Conservation (phyloP, 2,797 vertebrate genomes). For the Sphenopsis melanotis region DNA sequence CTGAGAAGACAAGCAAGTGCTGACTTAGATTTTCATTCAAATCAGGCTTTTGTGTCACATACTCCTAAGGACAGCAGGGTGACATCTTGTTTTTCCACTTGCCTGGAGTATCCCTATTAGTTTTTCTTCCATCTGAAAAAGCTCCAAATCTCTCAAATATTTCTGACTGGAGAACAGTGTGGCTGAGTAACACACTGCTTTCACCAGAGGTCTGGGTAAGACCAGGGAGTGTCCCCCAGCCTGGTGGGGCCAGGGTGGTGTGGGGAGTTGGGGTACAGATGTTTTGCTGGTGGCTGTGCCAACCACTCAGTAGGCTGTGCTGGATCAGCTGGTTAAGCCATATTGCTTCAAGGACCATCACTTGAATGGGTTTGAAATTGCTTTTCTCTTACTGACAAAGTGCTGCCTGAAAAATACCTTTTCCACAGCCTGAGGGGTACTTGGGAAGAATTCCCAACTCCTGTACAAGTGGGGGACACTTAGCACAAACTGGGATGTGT, state of each 20-base stretch:
- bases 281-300: background rate
- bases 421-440: background rate
- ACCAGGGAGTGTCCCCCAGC: background rate
- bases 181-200: accelerated
- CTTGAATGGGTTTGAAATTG: background rate
- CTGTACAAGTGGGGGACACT: background rate
- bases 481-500: background rate
- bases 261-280: background rate
- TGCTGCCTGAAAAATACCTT: background rate
- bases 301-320: background rate
- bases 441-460: background rate
- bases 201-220: background rate
- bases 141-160: background rate
- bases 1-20: background rate
- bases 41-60: background rate
- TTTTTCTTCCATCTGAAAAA: background rate
- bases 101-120: background rate
- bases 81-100: background rate
- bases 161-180: background rate
- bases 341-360: background rate
- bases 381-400: background rate
- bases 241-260: background rate
- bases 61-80: background rate
- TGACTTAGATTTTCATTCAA: background rate
- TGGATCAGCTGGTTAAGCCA: background rate